Evolutionary conservation across 2,113 vertebrate species (phyloP), one percentile per base, ranked within the genome.

Genomic region (Heterotilapia buettikoferi): DNA sequence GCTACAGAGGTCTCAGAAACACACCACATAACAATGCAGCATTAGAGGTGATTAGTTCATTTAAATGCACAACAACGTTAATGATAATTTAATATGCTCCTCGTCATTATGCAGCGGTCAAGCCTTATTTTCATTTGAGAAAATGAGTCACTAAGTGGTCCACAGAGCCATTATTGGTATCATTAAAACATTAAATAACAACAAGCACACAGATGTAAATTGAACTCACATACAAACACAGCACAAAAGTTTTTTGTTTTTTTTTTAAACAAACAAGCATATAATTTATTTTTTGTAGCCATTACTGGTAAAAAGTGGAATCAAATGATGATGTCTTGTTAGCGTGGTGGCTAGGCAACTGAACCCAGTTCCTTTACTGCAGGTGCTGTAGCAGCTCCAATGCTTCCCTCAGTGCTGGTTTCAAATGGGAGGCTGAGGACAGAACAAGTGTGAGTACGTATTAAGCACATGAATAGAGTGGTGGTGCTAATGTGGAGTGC

Each of bases 341-440:
- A 86, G 47, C 18, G 1, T 16, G 33, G 95, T 95, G 93, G 93
- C 95, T 76, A 84, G 82, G 94, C 90, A 95, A 96, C 96, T 86
- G 83, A 76, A 94, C 90, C 88, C 82, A 89, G 85, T 85, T 95
- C 73, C 81, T 89, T 78, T 38, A 52, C 76, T 89, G 89, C 57
- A 66, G 82, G 61, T 52, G 50, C 13, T 85, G 19, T 57, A 54
- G 53, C 57, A 80, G 61, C 61, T 24, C 4, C 83, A 18, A 16
- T 82, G 57, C 84, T 88, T 84, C 57, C 79, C 86, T 89, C 53
- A 14, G 18, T 16, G 82, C 83, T 7, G 82, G 71, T 57, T 85
- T 89, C 66, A 86, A 85, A 90, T 50, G 13, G 26, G 16, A 38
- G 59, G 53, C 40, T 12, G 66, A 83, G 84, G 63, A n/a, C 52